Evolutionary conservation across 2,888 invertebrate species (phyloP), one percentile per base, ranked within the genome.

Genomic region (Lissocephala sabroskyi): DNA sequence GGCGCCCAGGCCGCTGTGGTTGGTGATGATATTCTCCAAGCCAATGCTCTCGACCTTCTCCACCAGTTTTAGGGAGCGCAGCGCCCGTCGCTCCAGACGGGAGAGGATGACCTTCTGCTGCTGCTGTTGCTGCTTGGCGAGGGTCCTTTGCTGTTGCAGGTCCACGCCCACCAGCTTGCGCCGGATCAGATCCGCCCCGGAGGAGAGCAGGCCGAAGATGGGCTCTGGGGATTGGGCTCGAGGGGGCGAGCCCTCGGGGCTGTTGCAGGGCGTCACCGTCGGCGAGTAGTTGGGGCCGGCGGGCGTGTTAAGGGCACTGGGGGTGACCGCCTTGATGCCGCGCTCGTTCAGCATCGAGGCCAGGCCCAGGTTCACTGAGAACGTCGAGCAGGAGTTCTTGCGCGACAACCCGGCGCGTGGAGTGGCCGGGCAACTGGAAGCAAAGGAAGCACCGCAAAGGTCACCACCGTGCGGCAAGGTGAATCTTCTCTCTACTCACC

Each of bases 201-300:
- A 89, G 39, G 88, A 87, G 29, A 91, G 82, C 10, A 91, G 79
- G 9, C 89, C 86, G 50, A 87, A 86, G 47, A 87, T 77, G 59
- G 86, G 76, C 71, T 83, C 79, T 52, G 85, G 84, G 2, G 84
- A 83, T 37, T 79, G 65, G n/a, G 79, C 79, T 13, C 86, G 87
- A 11, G 88, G 87, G 6, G 91, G 91, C 1, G 91, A 90, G 10
- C 86, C 86, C 39, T 82, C 82, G 44, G 95, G 95, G 79, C 93
- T 94, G 83, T 95, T 95, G 79, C 93, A 92, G 1, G 95, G 95
- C 4, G 95, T 95, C 5, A 94, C 94, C 0, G 95, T 95, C 2
- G 94, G 93, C 5, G 92, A 88, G 82, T 88, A 94, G 58, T 88
- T 87, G 1, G 86, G 86, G 19, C 88, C 89, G 35, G 87, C 88